Conservation (phyloP, 2,888 invertebrate genomes). For the Buathra laborator region DNA sequence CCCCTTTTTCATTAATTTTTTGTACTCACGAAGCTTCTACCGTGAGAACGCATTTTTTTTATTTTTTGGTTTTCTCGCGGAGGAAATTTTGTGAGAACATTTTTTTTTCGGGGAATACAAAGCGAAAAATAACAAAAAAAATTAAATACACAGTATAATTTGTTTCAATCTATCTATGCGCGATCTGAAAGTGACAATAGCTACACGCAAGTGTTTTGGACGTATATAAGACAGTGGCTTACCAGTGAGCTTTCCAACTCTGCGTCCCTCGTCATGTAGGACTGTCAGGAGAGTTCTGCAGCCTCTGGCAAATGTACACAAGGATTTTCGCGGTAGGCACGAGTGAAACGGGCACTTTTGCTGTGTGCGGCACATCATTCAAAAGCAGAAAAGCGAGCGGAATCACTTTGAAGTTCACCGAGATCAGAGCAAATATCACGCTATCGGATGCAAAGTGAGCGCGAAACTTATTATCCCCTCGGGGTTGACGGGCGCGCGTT, state of each 20-base stretch:
- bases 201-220: neutral
- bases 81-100: no score
- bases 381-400: constrained; percentile 15
- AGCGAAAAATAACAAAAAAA: no score
- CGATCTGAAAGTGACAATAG: no score
- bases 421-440: neutral
- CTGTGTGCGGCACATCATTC: neutral
- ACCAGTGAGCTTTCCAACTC: neutral
- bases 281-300: neutral
- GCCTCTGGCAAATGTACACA: constrained; percentile 11
- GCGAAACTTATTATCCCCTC: constrained; percentile 41
- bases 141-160: no score
- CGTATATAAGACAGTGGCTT: neutral
- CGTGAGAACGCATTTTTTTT: no score
- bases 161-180: no score
- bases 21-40: no score
- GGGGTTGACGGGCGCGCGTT: neutral
- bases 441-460: constrained; percentile 33
- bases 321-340: neutral
- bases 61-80: no score
- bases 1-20: no score
- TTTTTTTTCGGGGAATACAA: no score
- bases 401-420: constrained; percentile 36
- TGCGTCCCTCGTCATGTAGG: neutral
- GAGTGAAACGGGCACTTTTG: constrained; percentile 2